A percentile compares a stretch with the other conserved stretches of the same genome.
Conservation (phyloP, 2,113 vertebrate species). For the Cololabis saira region DNA sequence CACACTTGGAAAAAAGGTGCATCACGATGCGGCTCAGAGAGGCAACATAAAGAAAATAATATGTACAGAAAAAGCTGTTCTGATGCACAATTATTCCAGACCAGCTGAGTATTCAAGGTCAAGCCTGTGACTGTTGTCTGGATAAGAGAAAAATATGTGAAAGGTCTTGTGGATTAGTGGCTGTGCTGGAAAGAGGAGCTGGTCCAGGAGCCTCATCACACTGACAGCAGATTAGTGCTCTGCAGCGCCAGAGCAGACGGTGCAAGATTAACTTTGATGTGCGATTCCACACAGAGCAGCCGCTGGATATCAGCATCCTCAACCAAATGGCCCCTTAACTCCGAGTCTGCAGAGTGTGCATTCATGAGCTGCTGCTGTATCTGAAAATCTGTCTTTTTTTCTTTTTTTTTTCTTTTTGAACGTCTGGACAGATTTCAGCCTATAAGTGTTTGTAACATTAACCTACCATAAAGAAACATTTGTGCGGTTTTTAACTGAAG, state of each 20-base stretch:
- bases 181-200: conserved; percentile 55
- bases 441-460: not conserved
- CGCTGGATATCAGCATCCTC: conserved; percentile 71
- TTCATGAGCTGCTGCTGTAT: conserved; percentile 41
- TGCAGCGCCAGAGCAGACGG: conserved; percentile 71
- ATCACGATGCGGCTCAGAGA: too few relatives aligned
- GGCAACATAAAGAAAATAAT: not conserved
- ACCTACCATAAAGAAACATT: conserved; percentile 8
- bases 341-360: conserved; percentile 53
- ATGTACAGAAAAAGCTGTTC: not conserved
- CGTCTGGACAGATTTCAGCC: conserved; percentile 1
- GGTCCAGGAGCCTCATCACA: conserved; percentile 77
- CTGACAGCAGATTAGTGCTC: conserved; percentile 81
- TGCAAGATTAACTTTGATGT: conserved; percentile 80
- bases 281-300: conserved; percentile 76
- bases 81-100: conserved; percentile 19
- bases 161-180: conserved; percentile 64
- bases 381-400: conserved; percentile 40
- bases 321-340: conserved; percentile 67
- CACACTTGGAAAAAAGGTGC: too few relatives aligned
- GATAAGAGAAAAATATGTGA: conserved; percentile 44
- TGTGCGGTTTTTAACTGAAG: not conserved
- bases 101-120: conserved; percentile 27
- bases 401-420: not conserved
- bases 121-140: conserved; percentile 56